Base-by-base conservation (phyloP, 1,140 invertebrate species). In the Drusus annulatus region DNA sequence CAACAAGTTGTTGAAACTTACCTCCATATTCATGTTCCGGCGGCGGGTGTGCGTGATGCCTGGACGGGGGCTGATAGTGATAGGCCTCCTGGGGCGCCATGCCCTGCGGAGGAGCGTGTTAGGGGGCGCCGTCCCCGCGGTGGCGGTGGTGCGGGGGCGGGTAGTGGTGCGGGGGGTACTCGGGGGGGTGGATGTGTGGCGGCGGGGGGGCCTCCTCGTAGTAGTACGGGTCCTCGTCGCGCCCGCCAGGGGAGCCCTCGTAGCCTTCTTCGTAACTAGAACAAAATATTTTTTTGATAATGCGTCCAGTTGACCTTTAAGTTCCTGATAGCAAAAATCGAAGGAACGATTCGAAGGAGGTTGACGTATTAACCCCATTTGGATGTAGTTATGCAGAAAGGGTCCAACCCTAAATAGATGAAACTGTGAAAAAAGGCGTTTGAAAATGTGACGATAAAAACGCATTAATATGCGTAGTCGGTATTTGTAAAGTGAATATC, bases 11-110 rank as follows among this genome's bases (percentile, higher is more conserved):
- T 21, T 17, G n/a, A 56, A 28, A 36, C 45, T 68, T 52, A 83
- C 82, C 82, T 60, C 80, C 83, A 21, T 84, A 81, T 71, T 84
- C 80, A 28, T 81, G 80, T 25, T 84, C 83, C 2, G 75, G 74
- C 5, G 79, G 77, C 16, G 73, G 36, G 36, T 45, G 36, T 1
- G 36, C 76, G 21, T 83, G 82, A 28, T 83, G 82, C 3, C 82
- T 71, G 50, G 74, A 62, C 17, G 82, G 74, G 4, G 80, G 80
- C 13, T 56, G 79, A 58, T 83, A 83, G 31, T 83, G 79, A 69
- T 81, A 83, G 21, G 73, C 23, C 5, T 76, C 77, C 15, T 16
- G 65, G 50, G 17, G 58, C 73, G 15, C 0, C 36, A 45, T 45
- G 36, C 36, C 36, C 36, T 45, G 36, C 5, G 36, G 36, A 1